Conservation (phyloP, 2,797 vertebrate genomes). For the Characodon lateralis region DNA sequence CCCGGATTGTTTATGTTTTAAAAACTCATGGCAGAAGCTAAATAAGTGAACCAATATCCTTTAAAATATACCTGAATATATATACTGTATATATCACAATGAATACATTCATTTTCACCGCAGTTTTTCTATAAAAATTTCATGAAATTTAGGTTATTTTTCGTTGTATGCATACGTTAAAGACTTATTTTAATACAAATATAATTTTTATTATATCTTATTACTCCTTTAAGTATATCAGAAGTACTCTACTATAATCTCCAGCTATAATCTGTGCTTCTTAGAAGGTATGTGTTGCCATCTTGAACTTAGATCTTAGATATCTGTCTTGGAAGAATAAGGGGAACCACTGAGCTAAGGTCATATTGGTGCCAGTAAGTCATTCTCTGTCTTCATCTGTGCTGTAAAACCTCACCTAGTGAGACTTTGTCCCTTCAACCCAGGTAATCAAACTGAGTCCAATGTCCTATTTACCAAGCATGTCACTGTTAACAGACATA, state of each 20-base stretch:
- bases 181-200: neutral
- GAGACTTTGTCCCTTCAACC: slow-evolving; percentile 75
- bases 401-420: slow-evolving; percentile 40
- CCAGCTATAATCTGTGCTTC: neutral
- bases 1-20: too few relatives aligned
- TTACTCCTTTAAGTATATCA: neutral
- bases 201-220: neutral
- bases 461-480: slow-evolving; percentile 76
- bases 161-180: neutral
- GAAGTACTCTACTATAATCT: neutral
- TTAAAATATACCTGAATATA: too few relatives aligned
- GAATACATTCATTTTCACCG: neutral
- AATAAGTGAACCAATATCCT: too few relatives aligned
- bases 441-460: slow-evolving; percentile 73
- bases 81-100: neutral
- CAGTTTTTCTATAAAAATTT: too few relatives aligned
- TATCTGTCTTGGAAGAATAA: neutral
- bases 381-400: neutral
- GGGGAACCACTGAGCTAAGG: neutral
- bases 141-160: neutral
- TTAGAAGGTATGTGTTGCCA: neutral
- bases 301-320: neutral
- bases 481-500: slow-evolving; percentile 63
- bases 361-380: slow-evolving; percentile 22
- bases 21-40: too few relatives aligned